Evolutionary conservation across 2,888 invertebrate genomes (phyloP).

Genomic region (Eustalomyia histrio): DNA sequence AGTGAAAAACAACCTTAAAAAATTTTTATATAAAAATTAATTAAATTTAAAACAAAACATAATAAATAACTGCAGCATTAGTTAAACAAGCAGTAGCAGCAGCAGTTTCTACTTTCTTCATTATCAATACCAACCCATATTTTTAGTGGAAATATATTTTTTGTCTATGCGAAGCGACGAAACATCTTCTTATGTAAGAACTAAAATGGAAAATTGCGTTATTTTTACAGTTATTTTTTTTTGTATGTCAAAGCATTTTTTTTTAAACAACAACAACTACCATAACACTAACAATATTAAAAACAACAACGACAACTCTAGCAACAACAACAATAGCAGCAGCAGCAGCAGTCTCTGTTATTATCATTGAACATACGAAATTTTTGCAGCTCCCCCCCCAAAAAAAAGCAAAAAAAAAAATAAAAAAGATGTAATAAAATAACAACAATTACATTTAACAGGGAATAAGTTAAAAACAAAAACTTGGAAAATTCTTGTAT

Average conservation of each 20-base stretch:
- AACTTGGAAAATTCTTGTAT: slow-evolving; percentile 1
- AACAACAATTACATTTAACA: not conserved
- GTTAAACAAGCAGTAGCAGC: not conserved
- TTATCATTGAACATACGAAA: not conserved
- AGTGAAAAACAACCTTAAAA: not conserved
- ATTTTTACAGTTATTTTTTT: slow-evolving; percentile 21
- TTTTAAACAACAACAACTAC: not conserved
- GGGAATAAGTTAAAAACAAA: not conserved
- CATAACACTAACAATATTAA: slow-evolving; percentile 10
- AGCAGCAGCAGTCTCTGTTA: slow-evolving; percentile 2
- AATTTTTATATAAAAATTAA: not conserved
- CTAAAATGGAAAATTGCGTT: slow-evolving; percentile 61
- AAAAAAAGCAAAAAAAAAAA: not conserved
- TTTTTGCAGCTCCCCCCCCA: not conserved
- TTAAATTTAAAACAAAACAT: not conserved
- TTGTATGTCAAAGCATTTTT: slow-evolving; percentile 27
- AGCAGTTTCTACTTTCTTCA: not conserved
- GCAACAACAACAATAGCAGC: slow-evolving; percentile 2
- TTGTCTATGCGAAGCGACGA: slow-evolving; percentile 59
- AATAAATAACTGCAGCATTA: not conserved
- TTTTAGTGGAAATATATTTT: slow-evolving; percentile 42
- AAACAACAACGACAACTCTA: not conserved
- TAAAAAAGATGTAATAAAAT: too few species aligned
- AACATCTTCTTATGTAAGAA: slow-evolving; percentile 65
- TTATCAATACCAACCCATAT: slow-evolving; percentile 1